These are phyloP conservation scores for Sclerurus mexicanus DNA, from an alignment of 2,113 vertebrate species.

Conservation along the genomic window DNA sequence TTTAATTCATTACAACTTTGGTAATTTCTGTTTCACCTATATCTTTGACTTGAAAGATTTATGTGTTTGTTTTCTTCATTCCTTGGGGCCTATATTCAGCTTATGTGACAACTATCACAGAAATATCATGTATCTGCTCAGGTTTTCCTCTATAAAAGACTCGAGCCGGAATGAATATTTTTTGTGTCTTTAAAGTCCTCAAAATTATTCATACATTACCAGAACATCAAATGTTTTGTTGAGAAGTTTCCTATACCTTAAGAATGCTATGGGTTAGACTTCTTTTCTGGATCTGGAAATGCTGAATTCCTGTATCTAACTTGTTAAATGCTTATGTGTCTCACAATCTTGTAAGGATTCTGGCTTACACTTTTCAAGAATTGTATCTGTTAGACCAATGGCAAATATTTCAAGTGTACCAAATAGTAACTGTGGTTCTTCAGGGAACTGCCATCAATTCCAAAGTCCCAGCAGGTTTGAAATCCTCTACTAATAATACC, in stretches of 20 bases:
- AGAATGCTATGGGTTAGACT: background rate
- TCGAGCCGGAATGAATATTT: background rate
- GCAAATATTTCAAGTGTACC: background rate
- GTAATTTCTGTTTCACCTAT: background rate
- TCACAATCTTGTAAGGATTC: background rate
- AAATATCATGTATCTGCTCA: background rate
- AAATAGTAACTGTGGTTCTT: background rate
- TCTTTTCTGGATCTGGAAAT: background rate
- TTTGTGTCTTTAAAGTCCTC: background rate
- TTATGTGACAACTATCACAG: background rate
- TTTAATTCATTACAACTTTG: background rate
- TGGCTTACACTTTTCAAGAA: background rate
- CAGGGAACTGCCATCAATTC: background rate
- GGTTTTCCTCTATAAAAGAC: background rate
- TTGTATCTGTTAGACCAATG: background rate
- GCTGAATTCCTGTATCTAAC: background rate
- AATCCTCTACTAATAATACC: background rate
- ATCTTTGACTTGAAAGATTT: background rate
- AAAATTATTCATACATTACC: background rate
- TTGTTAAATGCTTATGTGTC: background rate
- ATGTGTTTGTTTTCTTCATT: background rate
- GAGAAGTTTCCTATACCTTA: background rate
- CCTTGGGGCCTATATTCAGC: background rate
- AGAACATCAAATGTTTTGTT: background rate
- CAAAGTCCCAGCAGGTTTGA: background rate